These are phyloP conservation scores for Drosophila grimshawi DNA, from an alignment of 1,140 invertebrate genomes.

Conservation along the genomic window DNA sequence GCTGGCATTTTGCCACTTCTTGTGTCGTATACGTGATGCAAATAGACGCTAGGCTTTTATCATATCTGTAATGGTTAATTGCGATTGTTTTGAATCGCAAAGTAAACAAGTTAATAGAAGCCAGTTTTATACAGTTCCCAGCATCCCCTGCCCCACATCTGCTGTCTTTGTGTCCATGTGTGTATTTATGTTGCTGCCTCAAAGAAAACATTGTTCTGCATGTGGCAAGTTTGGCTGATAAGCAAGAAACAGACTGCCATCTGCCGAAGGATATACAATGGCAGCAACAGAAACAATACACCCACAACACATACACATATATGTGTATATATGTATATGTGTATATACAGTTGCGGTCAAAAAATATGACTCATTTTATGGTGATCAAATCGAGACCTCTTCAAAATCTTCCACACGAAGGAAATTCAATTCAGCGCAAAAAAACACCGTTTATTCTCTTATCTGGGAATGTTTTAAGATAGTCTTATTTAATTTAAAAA, in stretches of 20 bases:
- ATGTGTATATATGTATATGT: conserved; percentile 1
- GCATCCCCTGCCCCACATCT: background rate
- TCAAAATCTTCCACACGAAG: too few species aligned
- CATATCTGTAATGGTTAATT: conserved; percentile 15
- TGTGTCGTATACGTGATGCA: conserved; percentile 30
- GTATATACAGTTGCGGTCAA: too few species aligned
- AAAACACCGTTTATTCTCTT: too few species aligned
- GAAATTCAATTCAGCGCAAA: too few species aligned
- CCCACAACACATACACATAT: conserved; percentile 3
- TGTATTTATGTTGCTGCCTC: background rate
- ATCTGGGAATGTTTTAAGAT: too few species aligned
- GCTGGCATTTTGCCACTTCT: background rate
- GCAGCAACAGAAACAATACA: conserved; percentile 17
- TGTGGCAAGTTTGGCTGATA: conserved; percentile 19
- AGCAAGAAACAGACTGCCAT: conserved; percentile 27
- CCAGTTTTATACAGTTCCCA: background rate
- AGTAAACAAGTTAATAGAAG: conserved; percentile 25
- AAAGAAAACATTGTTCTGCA: background rate
- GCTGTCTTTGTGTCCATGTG: background rate
- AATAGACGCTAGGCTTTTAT: conserved; percentile 11
- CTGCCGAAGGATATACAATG: conserved; percentile 42
- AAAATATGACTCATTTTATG: too few species aligned
- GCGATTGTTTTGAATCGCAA: conserved; percentile 40
- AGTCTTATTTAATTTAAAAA: too few species aligned
- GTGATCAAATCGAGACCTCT: too few species aligned